phyloP scores from a whole-genome alignment of 1,140 invertebrate species.

The Rhagoletis zephyria region DNA sequence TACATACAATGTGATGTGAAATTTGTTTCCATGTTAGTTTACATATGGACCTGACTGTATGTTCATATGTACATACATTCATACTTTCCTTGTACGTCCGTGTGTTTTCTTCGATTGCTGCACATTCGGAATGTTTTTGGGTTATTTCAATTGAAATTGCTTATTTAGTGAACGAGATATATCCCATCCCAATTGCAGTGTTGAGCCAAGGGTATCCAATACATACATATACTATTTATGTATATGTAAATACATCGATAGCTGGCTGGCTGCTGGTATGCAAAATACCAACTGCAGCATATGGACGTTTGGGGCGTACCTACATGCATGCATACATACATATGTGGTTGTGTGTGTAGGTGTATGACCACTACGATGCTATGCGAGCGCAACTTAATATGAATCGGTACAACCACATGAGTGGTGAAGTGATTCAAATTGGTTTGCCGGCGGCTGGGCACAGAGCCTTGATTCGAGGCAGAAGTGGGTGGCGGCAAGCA shows the following conservation, averaged over 20 bases:
- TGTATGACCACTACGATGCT: neutral
- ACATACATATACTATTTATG: no score
- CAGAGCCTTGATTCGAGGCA: neutral
- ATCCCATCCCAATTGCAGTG: slow-evolving; percentile 17
- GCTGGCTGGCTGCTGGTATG: neutral
- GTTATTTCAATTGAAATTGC: slow-evolving; percentile 52
- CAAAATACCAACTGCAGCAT: slow-evolving; percentile 5
- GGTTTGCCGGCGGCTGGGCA: slow-evolving; percentile 13
- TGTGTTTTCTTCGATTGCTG: neutral
- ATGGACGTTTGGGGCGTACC: neutral
- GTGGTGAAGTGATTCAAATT: slow-evolving; percentile 12
- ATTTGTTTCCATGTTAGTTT: neutral
- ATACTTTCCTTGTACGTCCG: neutral
- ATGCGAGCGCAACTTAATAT: slow-evolving; percentile 21
- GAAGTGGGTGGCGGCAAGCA: neutral
- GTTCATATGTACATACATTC: neutral
- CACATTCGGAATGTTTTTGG: slow-evolving; percentile 45
- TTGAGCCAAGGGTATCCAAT: neutral
- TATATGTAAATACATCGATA: neutral
- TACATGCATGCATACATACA: neutral
- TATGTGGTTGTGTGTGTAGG: neutral
- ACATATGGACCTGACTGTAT: neutral
- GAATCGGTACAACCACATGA: slow-evolving; percentile 40
- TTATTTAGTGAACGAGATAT: slow-evolving; percentile 49
- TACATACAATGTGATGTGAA: neutral